Evolutionary conservation across 2,113 vertebrate genomes (phyloP).

Genomic region (Desmodus rotundus): DNA sequence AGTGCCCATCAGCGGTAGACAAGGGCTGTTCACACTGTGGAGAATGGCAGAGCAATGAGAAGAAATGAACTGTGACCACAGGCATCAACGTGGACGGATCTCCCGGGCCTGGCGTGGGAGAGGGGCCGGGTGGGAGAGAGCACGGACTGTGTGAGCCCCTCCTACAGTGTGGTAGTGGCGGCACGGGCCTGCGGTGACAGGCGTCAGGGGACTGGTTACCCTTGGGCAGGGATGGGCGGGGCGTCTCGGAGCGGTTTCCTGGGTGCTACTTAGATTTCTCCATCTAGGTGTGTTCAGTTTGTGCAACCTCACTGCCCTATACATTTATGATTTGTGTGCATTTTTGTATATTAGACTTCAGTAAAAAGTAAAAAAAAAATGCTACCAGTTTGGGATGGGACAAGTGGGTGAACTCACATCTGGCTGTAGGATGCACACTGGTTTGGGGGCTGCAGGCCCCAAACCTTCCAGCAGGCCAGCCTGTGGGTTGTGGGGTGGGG

Average conservation of each 20-base stretch:
- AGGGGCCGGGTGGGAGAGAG: neutral
- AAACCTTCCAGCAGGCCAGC: neutral
- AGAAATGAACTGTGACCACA: fast-evolving
- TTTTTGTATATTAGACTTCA: neutral
- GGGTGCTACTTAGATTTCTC: constrained; percentile 25
- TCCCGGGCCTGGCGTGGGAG: neutral
- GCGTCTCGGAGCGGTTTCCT: neutral
- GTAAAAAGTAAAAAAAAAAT: neutral
- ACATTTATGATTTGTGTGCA: fast-evolving
- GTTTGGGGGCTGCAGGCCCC: neutral
- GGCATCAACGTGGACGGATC: fast-evolving
- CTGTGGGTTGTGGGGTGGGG: fast-evolving
- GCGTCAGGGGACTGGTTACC: neutral
- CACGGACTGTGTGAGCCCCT: neutral
- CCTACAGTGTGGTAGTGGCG: neutral
- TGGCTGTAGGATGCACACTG: neutral
- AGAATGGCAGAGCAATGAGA: fast-evolving
- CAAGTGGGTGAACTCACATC: no score
- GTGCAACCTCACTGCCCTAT: neutral
- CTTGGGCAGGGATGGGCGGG: neutral
- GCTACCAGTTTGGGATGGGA: neutral
- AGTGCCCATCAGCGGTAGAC: neutral
- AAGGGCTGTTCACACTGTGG: neutral
- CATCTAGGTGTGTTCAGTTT: neutral
- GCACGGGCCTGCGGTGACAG: fast-evolving